A percentile compares a stretch with the other conserved stretches of the same genome.
Conservation (phyloP, 2,888 invertebrate species). For the Nomada hirtipes region DNA sequence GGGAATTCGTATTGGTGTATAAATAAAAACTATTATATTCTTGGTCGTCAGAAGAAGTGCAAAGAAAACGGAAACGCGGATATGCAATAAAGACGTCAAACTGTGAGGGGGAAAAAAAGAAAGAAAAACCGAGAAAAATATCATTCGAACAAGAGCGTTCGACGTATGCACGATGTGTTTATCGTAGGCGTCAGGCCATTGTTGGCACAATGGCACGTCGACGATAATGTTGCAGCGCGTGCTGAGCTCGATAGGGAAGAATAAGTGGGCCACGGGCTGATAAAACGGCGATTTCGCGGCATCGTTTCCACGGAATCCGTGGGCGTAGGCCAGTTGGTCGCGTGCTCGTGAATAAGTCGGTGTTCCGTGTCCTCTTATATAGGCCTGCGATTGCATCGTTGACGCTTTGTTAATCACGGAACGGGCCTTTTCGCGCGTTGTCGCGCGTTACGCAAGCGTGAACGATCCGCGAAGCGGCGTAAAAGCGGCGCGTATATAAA, state of each 20-base stretch:
- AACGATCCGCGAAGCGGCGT: constrained; percentile 7
- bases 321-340: constrained; percentile 57
- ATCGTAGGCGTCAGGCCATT: constrained; percentile 26
- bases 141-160: neutral
- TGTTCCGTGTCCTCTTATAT: constrained; percentile 59
- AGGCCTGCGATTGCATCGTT: constrained; percentile 47
- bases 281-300: constrained; percentile 52
- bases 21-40: no score
- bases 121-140: no score
- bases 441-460: constrained; percentile 9
- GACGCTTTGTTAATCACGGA: constrained; percentile 37
- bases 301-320: constrained; percentile 61
- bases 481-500: neutral
- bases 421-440: constrained; percentile 25
- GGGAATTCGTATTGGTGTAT: no score
- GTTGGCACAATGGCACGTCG: constrained; percentile 28
- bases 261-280: constrained; percentile 64
- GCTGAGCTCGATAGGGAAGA: constrained; percentile 57
- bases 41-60: no score
- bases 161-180: constrained; percentile 15
- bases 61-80: no score
- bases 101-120: no score
- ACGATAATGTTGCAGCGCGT: constrained; percentile 49
- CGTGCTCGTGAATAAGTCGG: constrained; percentile 45
- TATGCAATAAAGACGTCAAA: no score